Evolutionary conservation across 2,888 invertebrate species (phyloP).

Genomic region (Troides helena): DNA sequence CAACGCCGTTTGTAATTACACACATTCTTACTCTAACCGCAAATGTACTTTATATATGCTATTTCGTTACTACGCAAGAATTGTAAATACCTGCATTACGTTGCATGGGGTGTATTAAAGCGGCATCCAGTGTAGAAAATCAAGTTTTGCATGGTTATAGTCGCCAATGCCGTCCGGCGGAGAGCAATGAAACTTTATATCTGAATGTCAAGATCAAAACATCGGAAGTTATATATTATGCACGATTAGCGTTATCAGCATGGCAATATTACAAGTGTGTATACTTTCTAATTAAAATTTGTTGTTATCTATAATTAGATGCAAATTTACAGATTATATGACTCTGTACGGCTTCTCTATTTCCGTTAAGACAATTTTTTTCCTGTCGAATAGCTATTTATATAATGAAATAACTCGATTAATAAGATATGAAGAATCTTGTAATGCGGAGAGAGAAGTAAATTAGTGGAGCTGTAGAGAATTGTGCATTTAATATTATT

Average conservation of each 20-base stretch:
- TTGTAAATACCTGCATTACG: neutral
- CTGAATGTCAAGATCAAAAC: conserved; percentile 12
- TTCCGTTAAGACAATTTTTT: neutral
- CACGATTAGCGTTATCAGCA: neutral
- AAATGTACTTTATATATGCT: neutral
- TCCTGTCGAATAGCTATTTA: neutral
- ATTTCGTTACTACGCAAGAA: neutral
- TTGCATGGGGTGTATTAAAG: neutral
- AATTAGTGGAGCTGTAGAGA: no score
- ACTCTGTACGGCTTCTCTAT: neutral
- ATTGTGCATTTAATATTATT: no score
- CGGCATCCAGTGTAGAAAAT: conserved; percentile 18
- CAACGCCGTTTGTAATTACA: conserved; percentile 12
- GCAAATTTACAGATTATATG: neutral
- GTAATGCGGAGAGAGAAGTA: no score
- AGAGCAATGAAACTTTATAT: conserved; percentile 11
- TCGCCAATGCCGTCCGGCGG: neutral
- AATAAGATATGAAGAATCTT: no score
- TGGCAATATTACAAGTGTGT: neutral
- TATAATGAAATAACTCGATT: no score
- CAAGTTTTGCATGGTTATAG: conserved; percentile 11
- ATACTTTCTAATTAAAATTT: neutral
- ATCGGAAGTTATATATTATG: neutral
- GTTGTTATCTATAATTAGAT: neutral
- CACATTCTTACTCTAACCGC: conserved; percentile 11